Evolutionary conservation across 2,888 invertebrate species (phyloP).

Genomic region (Andrena minutula): DNA sequence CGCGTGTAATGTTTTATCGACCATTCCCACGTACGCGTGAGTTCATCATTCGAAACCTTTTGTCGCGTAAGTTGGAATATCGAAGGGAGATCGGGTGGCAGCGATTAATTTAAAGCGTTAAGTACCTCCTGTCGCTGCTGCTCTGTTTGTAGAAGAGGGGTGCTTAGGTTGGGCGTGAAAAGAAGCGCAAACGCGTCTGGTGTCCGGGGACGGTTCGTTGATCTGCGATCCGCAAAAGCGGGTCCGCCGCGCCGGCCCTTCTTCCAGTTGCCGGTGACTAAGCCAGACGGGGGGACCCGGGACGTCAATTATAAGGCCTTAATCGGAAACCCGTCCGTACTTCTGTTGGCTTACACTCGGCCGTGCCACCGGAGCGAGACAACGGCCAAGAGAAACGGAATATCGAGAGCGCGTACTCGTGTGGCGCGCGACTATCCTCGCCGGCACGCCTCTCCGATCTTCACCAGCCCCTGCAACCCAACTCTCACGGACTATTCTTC

Average conservation of each 20-base stretch:
- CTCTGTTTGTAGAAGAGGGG: slow-evolving; percentile 8
- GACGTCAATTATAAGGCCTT: slow-evolving; percentile 84
- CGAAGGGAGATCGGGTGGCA: no score
- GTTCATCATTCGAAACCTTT: no score
- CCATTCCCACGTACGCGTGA: no score
- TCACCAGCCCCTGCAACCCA: background rate
- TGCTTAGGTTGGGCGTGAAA: slow-evolving; percentile 45
- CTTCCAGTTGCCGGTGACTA: slow-evolving; percentile 81
- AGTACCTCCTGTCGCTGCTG: no score
- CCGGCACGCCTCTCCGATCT: slow-evolving; percentile 6
- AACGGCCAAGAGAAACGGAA: slow-evolving; percentile 59
- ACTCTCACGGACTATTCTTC: background rate
- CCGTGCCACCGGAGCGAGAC: slow-evolving; percentile 65
- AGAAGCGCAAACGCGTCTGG: slow-evolving; percentile 64
- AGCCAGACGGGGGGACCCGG: slow-evolving; percentile 77
- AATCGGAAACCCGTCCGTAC: slow-evolving; percentile 84
- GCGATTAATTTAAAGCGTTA: no score
- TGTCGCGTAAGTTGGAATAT: no score
- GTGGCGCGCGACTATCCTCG: slow-evolving; percentile 24
- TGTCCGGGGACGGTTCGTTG: slow-evolving; percentile 77
- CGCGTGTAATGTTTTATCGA: no score
- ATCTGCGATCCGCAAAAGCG: slow-evolving; percentile 77
- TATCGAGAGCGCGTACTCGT: slow-evolving; percentile 56
- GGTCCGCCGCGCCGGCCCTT: slow-evolving; percentile 69
- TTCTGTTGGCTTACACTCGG: slow-evolving; percentile 80